phyloP scores from a whole-genome alignment of 2,113 vertebrate genomes.

The Cisticola juncidis region DNA sequence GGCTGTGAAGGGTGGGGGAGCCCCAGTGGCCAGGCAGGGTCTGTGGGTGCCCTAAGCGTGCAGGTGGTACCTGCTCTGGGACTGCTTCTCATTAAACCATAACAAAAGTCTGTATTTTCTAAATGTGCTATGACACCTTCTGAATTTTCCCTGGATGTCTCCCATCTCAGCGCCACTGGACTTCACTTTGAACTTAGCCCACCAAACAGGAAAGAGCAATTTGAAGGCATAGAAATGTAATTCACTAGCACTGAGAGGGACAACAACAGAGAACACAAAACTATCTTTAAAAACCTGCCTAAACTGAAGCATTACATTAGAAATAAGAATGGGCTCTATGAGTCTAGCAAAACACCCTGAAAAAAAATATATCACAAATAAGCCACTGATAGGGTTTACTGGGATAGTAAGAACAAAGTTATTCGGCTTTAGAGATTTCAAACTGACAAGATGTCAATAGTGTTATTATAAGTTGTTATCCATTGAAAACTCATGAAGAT shows the following conservation, averaged over 20 bases:
- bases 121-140: neutral
- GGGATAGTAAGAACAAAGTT: neutral
- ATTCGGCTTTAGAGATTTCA: neutral
- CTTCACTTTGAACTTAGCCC: neutral
- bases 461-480: neutral
- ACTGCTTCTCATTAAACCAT: neutral
- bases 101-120: neutral
- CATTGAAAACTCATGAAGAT: neutral
- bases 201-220: neutral
- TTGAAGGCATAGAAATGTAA: neutral
- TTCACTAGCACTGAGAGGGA: neutral
- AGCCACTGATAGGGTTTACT: conserved; percentile 22
- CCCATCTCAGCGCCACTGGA: neutral
- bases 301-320: neutral
- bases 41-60: accelerated
- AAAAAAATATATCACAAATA: conserved; percentile 36
- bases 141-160: neutral
- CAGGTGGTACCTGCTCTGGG: neutral
- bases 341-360: conserved; percentile 12
- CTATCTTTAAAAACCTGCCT: neutral
- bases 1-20: neutral
- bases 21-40: neutral
- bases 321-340: conserved; percentile 22
- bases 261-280: neutral
- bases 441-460: neutral